Evolutionary conservation across 2,797 vertebrate genomes (phyloP).

Genomic region (Holocentrus rufus): DNA sequence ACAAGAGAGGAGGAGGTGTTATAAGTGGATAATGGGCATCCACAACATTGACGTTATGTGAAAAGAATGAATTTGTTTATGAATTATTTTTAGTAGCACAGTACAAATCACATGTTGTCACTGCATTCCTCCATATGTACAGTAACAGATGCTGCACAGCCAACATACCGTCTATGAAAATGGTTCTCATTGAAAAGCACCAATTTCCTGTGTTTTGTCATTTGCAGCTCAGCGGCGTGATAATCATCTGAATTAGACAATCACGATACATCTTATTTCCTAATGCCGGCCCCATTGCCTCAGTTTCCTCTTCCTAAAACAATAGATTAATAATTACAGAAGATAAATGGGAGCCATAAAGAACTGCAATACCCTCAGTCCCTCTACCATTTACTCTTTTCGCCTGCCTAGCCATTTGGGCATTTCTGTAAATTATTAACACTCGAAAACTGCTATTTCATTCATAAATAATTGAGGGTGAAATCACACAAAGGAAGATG

Average conservation of each 20-base stretch:
- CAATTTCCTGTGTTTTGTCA: constrained; percentile 6
- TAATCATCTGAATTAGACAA: constrained; percentile 47
- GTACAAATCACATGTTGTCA: background rate
- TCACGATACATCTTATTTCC: constrained; percentile 35
- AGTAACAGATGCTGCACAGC: background rate
- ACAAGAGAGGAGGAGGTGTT: background rate
- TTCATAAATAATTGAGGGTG: constrained; percentile 88
- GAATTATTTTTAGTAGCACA: background rate
- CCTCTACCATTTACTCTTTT: constrained; percentile 82
- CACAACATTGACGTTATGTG: too few species aligned
- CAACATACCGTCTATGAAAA: background rate
- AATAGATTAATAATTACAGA: constrained; percentile 81
- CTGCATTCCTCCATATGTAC: background rate
- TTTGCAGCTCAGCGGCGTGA: constrained; percentile 38
- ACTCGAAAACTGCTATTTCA: constrained; percentile 83
- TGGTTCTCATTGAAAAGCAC: constrained; percentile 1
- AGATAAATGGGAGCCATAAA: constrained; percentile 83
- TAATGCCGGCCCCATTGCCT: constrained; percentile 29
- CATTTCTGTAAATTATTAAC: constrained; percentile 87
- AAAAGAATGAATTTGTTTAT: background rate
- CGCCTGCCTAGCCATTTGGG: constrained; percentile 75
- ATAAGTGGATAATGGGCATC: too few species aligned
- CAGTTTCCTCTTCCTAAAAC: constrained; percentile 65
- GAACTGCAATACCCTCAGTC: constrained; percentile 74
- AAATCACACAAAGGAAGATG: constrained; percentile 71